Evolutionary conservation across 1,140 invertebrate species (phyloP), one percentile per base, ranked within the genome.

Genomic region (Periplaneta americana): DNA sequence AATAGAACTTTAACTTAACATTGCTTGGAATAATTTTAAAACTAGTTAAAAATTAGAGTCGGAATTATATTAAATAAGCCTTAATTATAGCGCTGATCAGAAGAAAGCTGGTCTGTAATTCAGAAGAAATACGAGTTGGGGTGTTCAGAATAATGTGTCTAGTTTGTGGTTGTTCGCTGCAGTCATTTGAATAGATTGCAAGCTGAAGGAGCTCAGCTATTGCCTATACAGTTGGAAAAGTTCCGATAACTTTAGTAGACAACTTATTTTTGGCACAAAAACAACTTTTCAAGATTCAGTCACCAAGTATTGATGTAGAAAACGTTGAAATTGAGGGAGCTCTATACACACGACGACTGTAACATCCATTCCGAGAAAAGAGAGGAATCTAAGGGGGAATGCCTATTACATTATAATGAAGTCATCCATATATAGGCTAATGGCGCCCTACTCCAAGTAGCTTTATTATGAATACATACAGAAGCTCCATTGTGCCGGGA

Each of bases 401-500:
- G 28, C 78, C 33, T 48, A 32, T 79, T 37, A 36, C 17, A 79
- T 57, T 37, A 33, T 57, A 48, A 33, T 34, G 37, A 33, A 79
- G 57, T 79, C 57, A 79, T 48, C 33, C 78, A 79, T 79, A 36
- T 66, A 66, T 66, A 66, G 48, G 48, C 48, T 66, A 66, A 66
- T 66, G 48, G 48, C 22, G 8, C 48, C 48, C 28, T 66, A 66
- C 48, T 66, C 0, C 48, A 66, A 28, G 48, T 8, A n/a, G 0
- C 48, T 66, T n/a, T 66, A 66, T 66, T 66, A 66, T n/a, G 48
- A 28, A 57, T 57, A 66, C 48, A 28, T n/a, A 66, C 22, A 28
- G 3, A n/a, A 66, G 22, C 28, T 28, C 48, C 48, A n/a, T 28
- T 66, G 11, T 66, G 28, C 22, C 48, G 28, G 13, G 22, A 66